Percentiles rank a stretch among this genome's conserved stretches.
Evolutionary conservation across 2,113 vertebrate genomes (phyloP).

Genomic region (Macaca fascicularis): T2T-MFA8v1.1 NC_088391.1:23786001-23786500

Average conservation of each 20-base stretch:
- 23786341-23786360: not conserved
- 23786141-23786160: not conserved
- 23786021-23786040: not conserved
- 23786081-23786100: not conserved
- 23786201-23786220: not conserved
- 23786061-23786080: not conserved
- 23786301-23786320: not conserved
- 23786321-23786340: not conserved
- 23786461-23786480: not conserved
- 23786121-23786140: not conserved
- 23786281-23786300: not conserved
- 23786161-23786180: not conserved
- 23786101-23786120: not conserved
- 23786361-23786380: conserved; percentile 9
- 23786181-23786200: not conserved
- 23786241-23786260: not conserved
- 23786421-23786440: not conserved
- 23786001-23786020: not conserved
- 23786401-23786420: not conserved
- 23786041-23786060: not conserved
- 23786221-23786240: not conserved
- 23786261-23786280: not conserved
- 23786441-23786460: not conserved
- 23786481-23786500: not conserved
- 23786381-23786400: not conserved